phyloP scores from a whole-genome alignment of 2,888 invertebrate genomes.

The Meloe dianella region DNA sequence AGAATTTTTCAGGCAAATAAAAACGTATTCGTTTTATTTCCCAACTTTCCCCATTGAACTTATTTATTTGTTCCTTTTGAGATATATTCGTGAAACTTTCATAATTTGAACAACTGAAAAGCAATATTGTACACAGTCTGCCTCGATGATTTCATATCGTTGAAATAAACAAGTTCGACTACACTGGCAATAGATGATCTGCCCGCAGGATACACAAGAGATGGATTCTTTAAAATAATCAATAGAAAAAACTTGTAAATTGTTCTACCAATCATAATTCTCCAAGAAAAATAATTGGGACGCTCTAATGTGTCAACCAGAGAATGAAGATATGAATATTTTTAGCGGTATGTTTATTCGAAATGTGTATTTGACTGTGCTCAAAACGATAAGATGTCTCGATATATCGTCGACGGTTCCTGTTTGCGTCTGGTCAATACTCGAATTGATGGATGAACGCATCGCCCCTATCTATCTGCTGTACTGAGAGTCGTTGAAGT shows the following conservation, averaged over 20 bases:
- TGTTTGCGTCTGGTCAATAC: constrained; percentile 52
- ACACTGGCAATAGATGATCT: constrained; percentile 32
- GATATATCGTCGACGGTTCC: constrained; percentile 41
- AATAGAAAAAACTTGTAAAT: neutral
- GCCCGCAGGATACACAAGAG: constrained; percentile 14
- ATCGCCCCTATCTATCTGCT: constrained; percentile 40
- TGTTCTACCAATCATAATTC: neutral
- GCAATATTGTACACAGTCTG: constrained; percentile 43
- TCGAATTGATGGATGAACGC: constrained; percentile 52
- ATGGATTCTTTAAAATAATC: constrained; percentile 17
- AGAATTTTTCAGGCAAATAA: too few species aligned
- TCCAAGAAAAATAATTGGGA: too few species aligned
- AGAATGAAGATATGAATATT: constrained; percentile 39
- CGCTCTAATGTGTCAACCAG: constrained; percentile 23
- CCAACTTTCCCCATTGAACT: constrained; percentile 46
- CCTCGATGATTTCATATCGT: constrained; percentile 43
- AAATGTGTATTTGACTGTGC: constrained; percentile 45
- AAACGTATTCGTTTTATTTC: too few species aligned
- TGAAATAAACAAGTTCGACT: constrained; percentile 40
- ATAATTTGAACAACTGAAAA: constrained; percentile 43
- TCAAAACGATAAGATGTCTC: constrained; percentile 42
- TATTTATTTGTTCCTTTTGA: constrained; percentile 39
- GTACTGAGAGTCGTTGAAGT: constrained; percentile 36
- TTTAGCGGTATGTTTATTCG: constrained; percentile 31
- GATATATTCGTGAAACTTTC: constrained; percentile 39